These are phyloP conservation scores for Leucania comma DNA, from an alignment of 2,888 invertebrate species.

Conservation along the genomic window DNA sequence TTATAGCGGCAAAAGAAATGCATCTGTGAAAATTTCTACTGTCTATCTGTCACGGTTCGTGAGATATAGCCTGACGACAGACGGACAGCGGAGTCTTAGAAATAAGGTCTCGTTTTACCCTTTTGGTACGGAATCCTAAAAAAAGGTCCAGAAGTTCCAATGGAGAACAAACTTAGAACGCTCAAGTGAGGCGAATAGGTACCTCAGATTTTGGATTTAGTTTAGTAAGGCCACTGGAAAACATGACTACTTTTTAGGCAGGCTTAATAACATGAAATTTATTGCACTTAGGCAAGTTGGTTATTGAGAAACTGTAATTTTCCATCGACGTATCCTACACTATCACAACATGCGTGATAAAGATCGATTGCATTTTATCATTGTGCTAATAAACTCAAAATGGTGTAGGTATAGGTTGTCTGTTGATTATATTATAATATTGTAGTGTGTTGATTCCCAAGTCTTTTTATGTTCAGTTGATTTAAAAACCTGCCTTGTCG, in stretches of 20 bases:
- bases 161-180: too few species aligned
- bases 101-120: too few species aligned
- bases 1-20: too few species aligned
- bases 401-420: background rate
- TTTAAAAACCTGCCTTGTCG: background rate
- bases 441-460: background rate
- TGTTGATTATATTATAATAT: background rate
- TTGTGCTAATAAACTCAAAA: conserved; percentile 28
- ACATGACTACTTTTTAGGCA: background rate
- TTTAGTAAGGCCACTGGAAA: too few species aligned
- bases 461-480: background rate
- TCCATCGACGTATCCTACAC: conserved; percentile 11
- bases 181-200: too few species aligned
- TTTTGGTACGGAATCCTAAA: too few species aligned
- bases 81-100: too few species aligned
- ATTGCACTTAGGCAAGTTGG: background rate
- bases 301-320: background rate
- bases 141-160: too few species aligned
- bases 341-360: conserved; percentile 17
- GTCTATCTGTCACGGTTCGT: too few species aligned
- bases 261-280: background rate
- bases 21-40: too few species aligned
- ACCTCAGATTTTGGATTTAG: too few species aligned
- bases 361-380: conserved; percentile 36
- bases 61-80: too few species aligned